Evolutionary conservation across 2,888 invertebrate genomes (phyloP), one percentile per base, ranked within the genome.

Genomic region (Nebria brevicollis): DNA sequence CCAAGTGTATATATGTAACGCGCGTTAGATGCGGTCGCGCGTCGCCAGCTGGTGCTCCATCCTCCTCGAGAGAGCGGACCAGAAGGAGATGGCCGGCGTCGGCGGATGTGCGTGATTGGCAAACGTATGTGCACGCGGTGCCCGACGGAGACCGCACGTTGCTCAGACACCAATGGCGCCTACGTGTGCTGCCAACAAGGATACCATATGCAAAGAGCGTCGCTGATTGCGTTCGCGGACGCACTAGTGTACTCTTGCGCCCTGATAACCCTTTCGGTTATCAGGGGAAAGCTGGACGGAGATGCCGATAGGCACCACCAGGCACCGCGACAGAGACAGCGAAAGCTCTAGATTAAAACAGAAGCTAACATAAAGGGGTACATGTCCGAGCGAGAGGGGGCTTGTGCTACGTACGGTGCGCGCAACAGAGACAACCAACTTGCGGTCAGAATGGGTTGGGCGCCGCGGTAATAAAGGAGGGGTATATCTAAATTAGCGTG

Each of bases 391-490:
- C 85, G 85, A 86, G 88, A 86, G 81, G 83, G 83, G 87, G 88
- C 89, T 88, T 90, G 89, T 89, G 88, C 89, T 89, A 89, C 89
- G 89, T 89, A 89, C 89, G 88, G 88, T 87, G 89, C 88, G 90
- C 65, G 89, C 89, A 90, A 91, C 91, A 90, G 91, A 91, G 91
- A 91, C 89, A 90, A 90, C 90, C 90, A 91, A 90, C 91, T 92
- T 93, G 93, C 91, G 93, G 93, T 93, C 91, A 90, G 89, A 90
- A 91, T 91, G 92, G 93, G 93, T 91, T 90, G 93, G 92, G 92
- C 92, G 90, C 92, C 91, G 91, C 91, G 91, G 91, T 91, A 91
- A 91, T 91, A 91, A 92, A 92, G 92, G 92, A 92, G 91, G 90
- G 92, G 91, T 90, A 91, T 91, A 92, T 91, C 91, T 90, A 91